Evolutionary conservation across 2,797 vertebrate species (phyloP).

Genomic region (Gobio occitaniae): DNA sequence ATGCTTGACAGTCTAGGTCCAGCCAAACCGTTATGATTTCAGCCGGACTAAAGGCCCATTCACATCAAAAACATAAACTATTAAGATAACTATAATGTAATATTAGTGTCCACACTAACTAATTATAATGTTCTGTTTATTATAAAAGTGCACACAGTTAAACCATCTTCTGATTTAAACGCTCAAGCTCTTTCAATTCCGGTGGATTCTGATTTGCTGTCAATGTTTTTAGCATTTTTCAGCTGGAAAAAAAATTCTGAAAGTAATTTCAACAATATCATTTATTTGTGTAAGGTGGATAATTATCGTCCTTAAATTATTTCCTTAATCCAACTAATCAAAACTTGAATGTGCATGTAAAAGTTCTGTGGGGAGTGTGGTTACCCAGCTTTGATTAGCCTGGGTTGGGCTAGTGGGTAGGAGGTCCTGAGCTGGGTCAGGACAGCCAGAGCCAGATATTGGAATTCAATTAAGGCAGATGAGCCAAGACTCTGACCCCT

Average conservation of each 20-base stretch:
- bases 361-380: conserved; percentile 58
- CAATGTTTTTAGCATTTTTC: neutral
- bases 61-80: neutral
- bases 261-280: neutral
- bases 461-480: conserved; percentile 87
- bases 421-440: conserved; percentile 73
- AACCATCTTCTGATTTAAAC: neutral
- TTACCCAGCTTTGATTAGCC: conserved; percentile 70
- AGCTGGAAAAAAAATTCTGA: neutral
- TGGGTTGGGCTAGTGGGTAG: conserved; percentile 69
- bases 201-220: neutral
- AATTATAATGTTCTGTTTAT: neutral
- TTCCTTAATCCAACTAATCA: neutral
- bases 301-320: neutral
- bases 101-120: neutral
- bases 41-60: neutral
- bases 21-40: neutral
- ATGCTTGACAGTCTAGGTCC: neutral
- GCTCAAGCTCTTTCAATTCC: neutral
- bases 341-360: neutral
- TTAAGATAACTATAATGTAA: neutral
- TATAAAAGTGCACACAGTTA: neutral
- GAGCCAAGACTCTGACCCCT: conserved; percentile 81
- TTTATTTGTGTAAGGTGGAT: neutral
- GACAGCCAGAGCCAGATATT: conserved; percentile 81